phyloP scores from a whole-genome alignment of 2,888 invertebrate genomes.

The Scaeva pyrastri region DNA sequence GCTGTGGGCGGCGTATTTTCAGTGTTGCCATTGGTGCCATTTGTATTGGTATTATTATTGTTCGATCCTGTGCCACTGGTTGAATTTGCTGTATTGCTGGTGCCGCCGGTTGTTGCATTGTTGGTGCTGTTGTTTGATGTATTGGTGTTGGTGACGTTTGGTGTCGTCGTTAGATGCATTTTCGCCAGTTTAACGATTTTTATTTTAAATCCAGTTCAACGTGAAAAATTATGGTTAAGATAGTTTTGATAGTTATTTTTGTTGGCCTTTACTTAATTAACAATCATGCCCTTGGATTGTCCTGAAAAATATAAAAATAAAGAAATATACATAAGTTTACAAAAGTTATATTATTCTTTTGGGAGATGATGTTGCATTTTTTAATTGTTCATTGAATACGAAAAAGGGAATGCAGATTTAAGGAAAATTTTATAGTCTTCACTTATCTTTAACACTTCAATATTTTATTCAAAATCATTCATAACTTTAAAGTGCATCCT shows the following conservation, averaged over 20 bases:
- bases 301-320: slow-evolving; percentile 37
- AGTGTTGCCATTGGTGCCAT: slow-evolving; percentile 81
- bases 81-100: slow-evolving; percentile 81
- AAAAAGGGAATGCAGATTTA: no score
- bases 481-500: no score
- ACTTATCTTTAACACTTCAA: no score
- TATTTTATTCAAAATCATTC: no score
- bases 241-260: not conserved
- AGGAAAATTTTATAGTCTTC: no score
- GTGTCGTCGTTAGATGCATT: slow-evolving; percentile 79
- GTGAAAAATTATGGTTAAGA: not conserved
- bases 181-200: slow-evolving; percentile 71
- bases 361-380: no score
- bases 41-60: slow-evolving; percentile 84
- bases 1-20: slow-evolving; percentile 90
- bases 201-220: slow-evolving; percentile 30
- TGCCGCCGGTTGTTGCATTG: slow-evolving; percentile 84
- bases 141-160: slow-evolving; percentile 78
- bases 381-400: no score
- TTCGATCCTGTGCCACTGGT: slow-evolving; percentile 78
- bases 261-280: not conserved
- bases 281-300: not conserved
- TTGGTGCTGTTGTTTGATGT: slow-evolving; percentile 78
- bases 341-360: no score
- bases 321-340: no score